A percentile compares a stretch with the other conserved stretches of the same genome.
phyloP scores from a whole-genome alignment of 1,140 invertebrate species.

The Halictus rubicundus region DNA sequence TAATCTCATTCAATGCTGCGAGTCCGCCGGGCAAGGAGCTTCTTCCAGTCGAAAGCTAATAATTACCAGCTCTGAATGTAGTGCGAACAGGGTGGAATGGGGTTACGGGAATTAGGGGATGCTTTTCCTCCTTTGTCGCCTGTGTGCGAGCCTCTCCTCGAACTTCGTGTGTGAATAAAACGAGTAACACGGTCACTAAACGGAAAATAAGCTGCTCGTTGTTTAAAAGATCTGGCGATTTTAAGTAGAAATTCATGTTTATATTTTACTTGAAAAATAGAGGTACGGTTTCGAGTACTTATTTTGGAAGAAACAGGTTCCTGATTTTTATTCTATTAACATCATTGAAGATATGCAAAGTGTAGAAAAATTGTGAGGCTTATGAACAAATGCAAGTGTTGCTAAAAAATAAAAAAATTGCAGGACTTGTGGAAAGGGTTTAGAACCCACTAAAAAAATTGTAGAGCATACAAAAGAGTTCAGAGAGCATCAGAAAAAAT shows the following conservation, averaged over 20 bases:
- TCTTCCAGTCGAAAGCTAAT: slow-evolving; percentile 58
- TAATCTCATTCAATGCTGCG: slow-evolving; percentile 40
- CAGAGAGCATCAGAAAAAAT: no score
- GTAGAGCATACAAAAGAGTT: no score
- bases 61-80: slow-evolving; percentile 45
- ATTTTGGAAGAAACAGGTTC: no score
- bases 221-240: no score
- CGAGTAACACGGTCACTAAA: not conserved
- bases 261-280: not conserved
- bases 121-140: not conserved
- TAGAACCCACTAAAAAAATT: no score
- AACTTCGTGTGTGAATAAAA: not conserved
- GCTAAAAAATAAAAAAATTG: no score
- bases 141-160: not conserved
- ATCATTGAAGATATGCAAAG: no score
- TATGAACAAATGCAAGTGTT: no score
- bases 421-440: no score
- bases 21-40: slow-evolving; percentile 11
- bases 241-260: not conserved
- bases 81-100: not conserved
- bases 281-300: no score
- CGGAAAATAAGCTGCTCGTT: not conserved
- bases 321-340: not conserved
- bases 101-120: not conserved
- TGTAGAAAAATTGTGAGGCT: no score